Evolutionary conservation across 2,888 invertebrate genomes (phyloP).

Genomic region (Eilema sororculum): DNA sequence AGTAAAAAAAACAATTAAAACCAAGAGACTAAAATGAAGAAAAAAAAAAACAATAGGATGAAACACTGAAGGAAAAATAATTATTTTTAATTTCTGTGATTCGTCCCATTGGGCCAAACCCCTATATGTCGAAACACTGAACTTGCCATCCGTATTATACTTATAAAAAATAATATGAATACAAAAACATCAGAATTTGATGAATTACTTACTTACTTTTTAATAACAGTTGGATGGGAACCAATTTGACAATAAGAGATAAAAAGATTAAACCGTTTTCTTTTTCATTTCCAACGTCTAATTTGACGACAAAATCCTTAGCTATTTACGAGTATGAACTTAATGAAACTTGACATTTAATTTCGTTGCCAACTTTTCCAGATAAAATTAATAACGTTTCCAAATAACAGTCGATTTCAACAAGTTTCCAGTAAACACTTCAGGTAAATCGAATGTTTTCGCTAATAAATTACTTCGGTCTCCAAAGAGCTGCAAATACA

Average conservation of each 20-base stretch:
- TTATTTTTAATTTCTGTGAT: too few relatives aligned
- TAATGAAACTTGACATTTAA: conserved; percentile 16
- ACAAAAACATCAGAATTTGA: not conserved
- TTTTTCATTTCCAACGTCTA: conserved; percentile 18
- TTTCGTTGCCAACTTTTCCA: conserved; percentile 21
- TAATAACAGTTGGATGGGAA: not conserved
- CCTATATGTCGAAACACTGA: too few relatives aligned
- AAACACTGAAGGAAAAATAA: too few relatives aligned
- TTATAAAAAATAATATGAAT: too few relatives aligned
- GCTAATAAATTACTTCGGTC: conserved; percentile 29
- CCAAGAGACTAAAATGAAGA: too few relatives aligned
- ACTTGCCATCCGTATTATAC: too few relatives aligned
- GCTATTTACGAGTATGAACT: conserved; percentile 11
- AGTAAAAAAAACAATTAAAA: too few relatives aligned
- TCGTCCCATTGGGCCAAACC: too few relatives aligned
- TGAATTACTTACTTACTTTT: not conserved
- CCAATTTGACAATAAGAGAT: not conserved
- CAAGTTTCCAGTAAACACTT: conserved; percentile 40
- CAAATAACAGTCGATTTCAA: conserved; percentile 31
- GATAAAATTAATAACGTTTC: conserved; percentile 33
- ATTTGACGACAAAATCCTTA: conserved; percentile 17
- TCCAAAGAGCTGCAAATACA: conserved; percentile 16
- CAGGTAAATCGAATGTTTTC: conserved; percentile 42
- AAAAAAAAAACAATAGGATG: too few relatives aligned
- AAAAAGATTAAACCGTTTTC: not conserved